Base-by-base conservation (phyloP, 2,797 vertebrate species). In the Aphelocoma californica region DNA sequence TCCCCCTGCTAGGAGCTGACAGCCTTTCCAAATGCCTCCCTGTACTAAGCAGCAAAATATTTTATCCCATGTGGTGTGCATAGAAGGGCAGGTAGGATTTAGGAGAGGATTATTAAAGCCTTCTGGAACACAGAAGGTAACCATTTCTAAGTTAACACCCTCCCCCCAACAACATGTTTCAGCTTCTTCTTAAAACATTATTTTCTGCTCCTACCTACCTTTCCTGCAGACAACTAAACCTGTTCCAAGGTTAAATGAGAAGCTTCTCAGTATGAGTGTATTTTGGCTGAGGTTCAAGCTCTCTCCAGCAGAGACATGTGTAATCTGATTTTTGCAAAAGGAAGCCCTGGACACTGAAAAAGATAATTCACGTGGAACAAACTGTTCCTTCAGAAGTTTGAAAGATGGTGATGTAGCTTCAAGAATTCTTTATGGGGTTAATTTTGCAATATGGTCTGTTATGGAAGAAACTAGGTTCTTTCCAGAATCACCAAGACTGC, bases 241-340 rank as follows among this genome's bases (percentile, higher is more conserved):
- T 66, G 81, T 74, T 93, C 40, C 81, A 86, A 85, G 67, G 72
- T 85, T 82, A 91, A 92, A 88, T 12, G 20, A 88, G 47, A 70
- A 94, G 69, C 65, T 93, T 58, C 83, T 84, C 8, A 6, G 18
- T 26, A 65, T 8, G n/a, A 82, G 64, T 19, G 18, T 47, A 56
- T 4, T 2, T 29, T 78, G 60, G 58, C 81, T 48, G 50, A 89
- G 48, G 74, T 86, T 88, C 81, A 77, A 77, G 61, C 28, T 64
- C 67, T 40, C 47, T 74, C 64, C 56, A 87, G 82, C 67, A 48
- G 24, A 75, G 60, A 77, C 18, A 47, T 5, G 56, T 17, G 34
- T 26, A 84, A 92, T 77, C 71, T 73, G 64, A 86, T 66, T 83
- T 90, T 47, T 79, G 13, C 47, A 92, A 81, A 88, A 93, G 29